Base-by-base conservation (phyloP, 92 coral and sea anemone species). In the Plumapathes pennacea region DNA sequence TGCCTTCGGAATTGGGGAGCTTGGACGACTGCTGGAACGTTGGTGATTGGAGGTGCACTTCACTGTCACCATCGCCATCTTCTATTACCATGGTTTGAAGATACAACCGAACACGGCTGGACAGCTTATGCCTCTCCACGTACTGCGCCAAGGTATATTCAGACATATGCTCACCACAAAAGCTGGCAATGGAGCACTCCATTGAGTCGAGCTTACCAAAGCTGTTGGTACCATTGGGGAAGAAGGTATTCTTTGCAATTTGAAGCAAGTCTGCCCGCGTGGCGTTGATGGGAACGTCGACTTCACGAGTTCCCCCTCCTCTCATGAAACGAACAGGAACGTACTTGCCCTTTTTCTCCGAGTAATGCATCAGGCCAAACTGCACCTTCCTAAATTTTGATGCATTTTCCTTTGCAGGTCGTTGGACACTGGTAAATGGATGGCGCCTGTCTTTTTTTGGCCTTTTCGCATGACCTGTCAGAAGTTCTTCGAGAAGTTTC, bases 301-400 rank as follows among this genome's bases (percentile, higher is more conserved):
- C 68, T 50, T 49, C 45, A 27, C 83, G 65, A 36, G 67, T 65
- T 65, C 83, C 83, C 32, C 69, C 83, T 11, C 77, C 77, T 30
- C 69, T 64, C 46, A 59, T 60, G 38, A 55, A 38, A 26, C 66
- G 42, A 21, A 69, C 66, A 38, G 61, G 28, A 39, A 68, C 74
- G 58, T 39, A 57, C 20, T 54, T 38, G 33, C 44, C 51, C 74
- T 60, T 43, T 20, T 45, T 64, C 26, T 18, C 36, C 45, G 42
- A 45, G 60, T 50, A 67, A 46, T 67, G 84, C 63, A 77, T 33
- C 64, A 71, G 68, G 54, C 65, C 71, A 38, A 69, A 63, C 38
- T 50, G 61, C 19, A 60, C 71, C 53, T 50, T 72, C 32, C 71
- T 17, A 37, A 58, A 60, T 49, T 60, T 49, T 46, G 33, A 24